Evolutionary conservation across 2,888 invertebrate genomes (phyloP).

Genomic region (Geophilus truncorum): DNA sequence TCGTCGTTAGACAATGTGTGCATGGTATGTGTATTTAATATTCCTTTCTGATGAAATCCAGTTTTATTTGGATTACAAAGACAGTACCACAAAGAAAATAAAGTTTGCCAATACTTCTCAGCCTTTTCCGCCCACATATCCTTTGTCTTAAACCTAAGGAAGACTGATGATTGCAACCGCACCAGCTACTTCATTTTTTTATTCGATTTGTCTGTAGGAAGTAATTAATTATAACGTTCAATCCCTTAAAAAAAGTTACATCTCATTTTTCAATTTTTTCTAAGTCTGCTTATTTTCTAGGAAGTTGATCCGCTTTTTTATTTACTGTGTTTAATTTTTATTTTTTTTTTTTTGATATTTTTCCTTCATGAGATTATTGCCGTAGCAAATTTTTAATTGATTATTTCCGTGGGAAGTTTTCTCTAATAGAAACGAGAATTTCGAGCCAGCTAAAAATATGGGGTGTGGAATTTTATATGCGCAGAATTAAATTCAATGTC

Average conservation of each 20-base stretch:
- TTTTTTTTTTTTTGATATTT: neutral
- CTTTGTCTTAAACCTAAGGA: neutral
- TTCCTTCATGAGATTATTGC: neutral
- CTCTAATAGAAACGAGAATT: neutral
- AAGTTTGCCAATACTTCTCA: neutral
- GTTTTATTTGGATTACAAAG: slow-evolving; percentile 19
- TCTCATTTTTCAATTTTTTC: neutral
- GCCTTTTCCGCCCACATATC: neutral
- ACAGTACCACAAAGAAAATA: neutral
- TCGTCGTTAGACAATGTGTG: neutral
- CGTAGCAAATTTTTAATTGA: neutral
- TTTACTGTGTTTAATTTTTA: too few species aligned
- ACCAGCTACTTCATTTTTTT: neutral
- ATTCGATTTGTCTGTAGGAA: neutral
- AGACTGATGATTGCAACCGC: neutral
- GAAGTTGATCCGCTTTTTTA: neutral
- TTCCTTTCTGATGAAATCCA: neutral
- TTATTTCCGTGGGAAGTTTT: slow-evolving; percentile 9
- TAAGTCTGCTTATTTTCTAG: neutral
- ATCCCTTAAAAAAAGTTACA: neutral
- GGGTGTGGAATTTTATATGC: neutral
- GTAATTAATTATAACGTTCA: neutral
- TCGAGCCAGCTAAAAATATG: neutral
- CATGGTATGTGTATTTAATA: neutral
- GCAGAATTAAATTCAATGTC: neutral